Percentiles rank a stretch among this genome's conserved stretches.
phyloP scores from a whole-genome alignment of 2,797 vertebrate genomes.

The Peromyscus aztecus region DNA sequence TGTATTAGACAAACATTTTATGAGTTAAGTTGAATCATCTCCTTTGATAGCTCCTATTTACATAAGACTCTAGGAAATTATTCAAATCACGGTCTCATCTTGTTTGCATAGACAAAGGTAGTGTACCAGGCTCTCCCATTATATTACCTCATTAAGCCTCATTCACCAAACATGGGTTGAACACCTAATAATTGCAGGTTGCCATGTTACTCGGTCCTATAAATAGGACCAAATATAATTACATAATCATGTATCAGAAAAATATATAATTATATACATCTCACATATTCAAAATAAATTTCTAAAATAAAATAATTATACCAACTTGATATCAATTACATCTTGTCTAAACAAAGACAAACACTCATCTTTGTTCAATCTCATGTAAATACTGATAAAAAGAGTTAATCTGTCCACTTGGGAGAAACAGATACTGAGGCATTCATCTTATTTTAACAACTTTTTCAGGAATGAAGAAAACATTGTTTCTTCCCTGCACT shows the following conservation, averaged over 20 bases:
- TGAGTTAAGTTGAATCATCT: slow-evolving; percentile 62
- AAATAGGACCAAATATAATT: slow-evolving; percentile 80
- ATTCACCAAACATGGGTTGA: slow-evolving; percentile 81
- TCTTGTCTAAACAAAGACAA: slow-evolving; percentile 80
- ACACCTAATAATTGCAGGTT: slow-evolving; percentile 83
- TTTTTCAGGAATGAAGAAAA: slow-evolving; percentile 67
- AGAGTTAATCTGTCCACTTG: slow-evolving; percentile 73
- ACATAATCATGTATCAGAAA: slow-evolving; percentile 78
- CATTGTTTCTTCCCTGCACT: slow-evolving; percentile 42
- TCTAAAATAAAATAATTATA: slow-evolving; percentile 83
- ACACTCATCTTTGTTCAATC: slow-evolving; percentile 70
- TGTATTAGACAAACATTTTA: slow-evolving; percentile 53
- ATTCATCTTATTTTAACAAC: slow-evolving; percentile 72
- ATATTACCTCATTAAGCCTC: slow-evolving; percentile 79
- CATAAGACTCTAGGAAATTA: slow-evolving; percentile 69
- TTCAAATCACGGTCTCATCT: slow-evolving; percentile 78
- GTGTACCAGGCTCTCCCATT: slow-evolving; percentile 61
- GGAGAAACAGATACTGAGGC: slow-evolving; percentile 70
- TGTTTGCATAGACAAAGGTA: slow-evolving; percentile 77
- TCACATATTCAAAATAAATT: slow-evolving; percentile 82
- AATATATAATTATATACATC: slow-evolving; percentile 78
- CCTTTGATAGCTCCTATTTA: slow-evolving; percentile 58
- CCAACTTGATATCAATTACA: slow-evolving; percentile 81
- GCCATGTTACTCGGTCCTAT: slow-evolving; percentile 72
- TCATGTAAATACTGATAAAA: slow-evolving; percentile 77